A percentile compares a stretch with the other conserved stretches of the same genome.
These are phyloP conservation scores for Pammene fasciana DNA, from an alignment of 2,888 invertebrate genomes.

Conservation along the genomic window DNA sequence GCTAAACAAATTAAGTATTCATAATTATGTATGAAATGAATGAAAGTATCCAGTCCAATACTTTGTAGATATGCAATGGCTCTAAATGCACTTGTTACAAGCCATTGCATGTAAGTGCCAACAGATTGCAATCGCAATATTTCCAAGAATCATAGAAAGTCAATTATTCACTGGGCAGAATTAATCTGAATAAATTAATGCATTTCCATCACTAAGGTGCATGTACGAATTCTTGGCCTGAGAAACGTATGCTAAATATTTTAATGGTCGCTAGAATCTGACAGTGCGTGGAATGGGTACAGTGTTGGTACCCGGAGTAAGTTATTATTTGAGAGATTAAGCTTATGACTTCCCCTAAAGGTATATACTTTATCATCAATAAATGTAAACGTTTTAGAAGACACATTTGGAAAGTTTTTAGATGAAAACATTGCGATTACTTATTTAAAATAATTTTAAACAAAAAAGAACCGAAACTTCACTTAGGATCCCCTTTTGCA, in stretches of 20 bases:
- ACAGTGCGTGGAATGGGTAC: constrained; percentile 11
- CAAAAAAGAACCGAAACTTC: too few species aligned
- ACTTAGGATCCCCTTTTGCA: too few species aligned
- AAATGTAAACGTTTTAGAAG: too few species aligned
- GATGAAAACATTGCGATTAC: too few species aligned
- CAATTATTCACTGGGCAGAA: constrained; percentile 44
- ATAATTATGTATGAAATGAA: too few species aligned
- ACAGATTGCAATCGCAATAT: constrained; percentile 31
- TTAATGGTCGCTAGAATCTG: constrained; percentile 13
- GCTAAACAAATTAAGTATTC: too few species aligned
- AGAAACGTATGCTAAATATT: constrained; percentile 34
- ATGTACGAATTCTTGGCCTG: constrained; percentile 36
- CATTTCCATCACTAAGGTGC: constrained; percentile 44
- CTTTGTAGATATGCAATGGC: not conserved
- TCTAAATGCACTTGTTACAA: not conserved
- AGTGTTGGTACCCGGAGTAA: not conserved
- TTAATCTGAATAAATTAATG: constrained; percentile 44
- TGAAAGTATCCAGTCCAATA: too few species aligned
- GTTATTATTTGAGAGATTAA: not conserved
- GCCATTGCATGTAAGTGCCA: constrained; percentile 8
- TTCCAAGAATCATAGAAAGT: constrained; percentile 45
- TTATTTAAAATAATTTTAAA: too few species aligned
- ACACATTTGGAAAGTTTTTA: too few species aligned
- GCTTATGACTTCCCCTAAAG: too few species aligned
- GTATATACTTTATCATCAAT: too few species aligned